Base-by-base conservation (phyloP, 2,888 invertebrate genomes). In the Embidobia sp. region DNA sequence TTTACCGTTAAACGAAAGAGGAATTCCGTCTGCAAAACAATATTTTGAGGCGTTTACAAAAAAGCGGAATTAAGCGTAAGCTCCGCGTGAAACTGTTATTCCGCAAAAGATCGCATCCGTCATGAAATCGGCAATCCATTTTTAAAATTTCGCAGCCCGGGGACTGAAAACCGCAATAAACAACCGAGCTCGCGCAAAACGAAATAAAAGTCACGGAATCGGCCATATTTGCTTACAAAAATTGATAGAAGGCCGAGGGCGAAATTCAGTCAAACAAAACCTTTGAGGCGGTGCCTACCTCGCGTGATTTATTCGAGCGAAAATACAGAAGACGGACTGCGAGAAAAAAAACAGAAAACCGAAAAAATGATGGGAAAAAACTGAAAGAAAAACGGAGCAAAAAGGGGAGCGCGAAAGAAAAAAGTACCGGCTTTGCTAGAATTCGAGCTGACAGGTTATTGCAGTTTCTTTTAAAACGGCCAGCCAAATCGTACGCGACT, bases 281-380 rank as follows among this genome's bases (percentile, higher is more conserved):
- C 51, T 55, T 55, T 66, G 66, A 66, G 46, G 55, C 66, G 13
- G 53, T 66, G 33, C 37, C 18, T 67, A 57, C 37, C 51, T 67
- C 40, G 66, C 44, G 53, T 51, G 66, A 74, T 74, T 74, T 74
- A 67, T 67, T 74, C 61, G 57, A 61, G 67, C 61, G 53, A 53
- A 61, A 67, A 61, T 61, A 61, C 46, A 49, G 53, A 74, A 53
- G 66, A 67, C 67, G 33, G 27, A 26, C 29, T 51, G 10, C 18
- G 26, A 29, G 16, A 40, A 69, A 59, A 66, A 44, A 19, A n/a
- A 29, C 6, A 22, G 29, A 15, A 35, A 59, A 19, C n/a, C 40
- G 18, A 44, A 55, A 46, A 55, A 66, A 66, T n/a, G n/a, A n/a
- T n/a, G n/a, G 27, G 27, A 63, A 63, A 51, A 37, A 66, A 55